Evolutionary conservation across 2,113 vertebrate genomes (phyloP).

Genomic region (Ranitomeya variabilis): DNA sequence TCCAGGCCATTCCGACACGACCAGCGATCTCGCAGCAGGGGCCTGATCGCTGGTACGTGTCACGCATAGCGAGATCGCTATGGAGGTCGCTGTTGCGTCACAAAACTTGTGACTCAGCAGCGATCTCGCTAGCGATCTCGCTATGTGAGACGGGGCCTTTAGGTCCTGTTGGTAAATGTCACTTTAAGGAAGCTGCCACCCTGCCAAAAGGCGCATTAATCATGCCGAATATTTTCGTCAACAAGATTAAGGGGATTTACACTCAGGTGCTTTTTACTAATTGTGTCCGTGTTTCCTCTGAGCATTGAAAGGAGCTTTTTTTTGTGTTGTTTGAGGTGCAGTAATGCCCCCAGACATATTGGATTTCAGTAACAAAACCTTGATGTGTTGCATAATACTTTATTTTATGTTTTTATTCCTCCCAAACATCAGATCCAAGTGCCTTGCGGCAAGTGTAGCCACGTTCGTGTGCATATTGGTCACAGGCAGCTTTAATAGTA

Average conservation of each 20-base stretch:
- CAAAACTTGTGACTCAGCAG: no score
- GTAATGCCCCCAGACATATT: not conserved
- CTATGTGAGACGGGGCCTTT: no score
- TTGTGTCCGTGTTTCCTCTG: conserved; percentile 16
- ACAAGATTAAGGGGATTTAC: conserved; percentile 78
- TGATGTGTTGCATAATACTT: no score
- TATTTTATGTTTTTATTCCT: no score
- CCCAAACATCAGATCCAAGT: not conserved
- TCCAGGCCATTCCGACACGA: no score
- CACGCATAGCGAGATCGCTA: no score
- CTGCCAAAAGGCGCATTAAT: conserved; percentile 67
- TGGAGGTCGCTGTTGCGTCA: no score
- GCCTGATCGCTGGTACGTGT: no score
- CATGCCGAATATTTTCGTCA: conserved; percentile 70
- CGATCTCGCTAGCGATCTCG: no score
- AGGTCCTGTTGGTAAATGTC: not conserved
- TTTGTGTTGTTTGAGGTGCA: not conserved
- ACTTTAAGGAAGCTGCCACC: conserved; percentile 21
- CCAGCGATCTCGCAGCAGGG: no score
- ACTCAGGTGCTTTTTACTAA: conserved; percentile 56
- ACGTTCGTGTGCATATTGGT: no score
- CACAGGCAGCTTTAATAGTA: not conserved
- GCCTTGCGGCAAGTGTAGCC: no score
- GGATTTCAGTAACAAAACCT: not conserved
- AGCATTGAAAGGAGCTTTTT: not conserved